Conservation (phyloP, 2,888 invertebrate species). For the Chrysolina americana region DNA sequence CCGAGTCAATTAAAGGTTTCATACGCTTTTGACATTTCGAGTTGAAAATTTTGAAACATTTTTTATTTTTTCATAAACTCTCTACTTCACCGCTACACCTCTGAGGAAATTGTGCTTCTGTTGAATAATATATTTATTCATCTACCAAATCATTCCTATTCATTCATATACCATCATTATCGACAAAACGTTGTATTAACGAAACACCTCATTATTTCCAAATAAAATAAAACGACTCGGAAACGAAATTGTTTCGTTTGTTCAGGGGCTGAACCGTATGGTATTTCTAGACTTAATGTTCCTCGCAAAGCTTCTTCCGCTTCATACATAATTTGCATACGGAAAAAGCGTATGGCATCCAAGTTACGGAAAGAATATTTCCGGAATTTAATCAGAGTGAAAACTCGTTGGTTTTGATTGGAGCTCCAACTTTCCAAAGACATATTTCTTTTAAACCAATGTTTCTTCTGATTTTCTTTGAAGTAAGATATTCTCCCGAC, state of each 20-base stretch:
- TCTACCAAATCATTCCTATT: no score
- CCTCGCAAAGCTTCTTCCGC: background rate
- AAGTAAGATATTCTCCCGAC: constrained; percentile 3
- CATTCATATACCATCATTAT: no score
- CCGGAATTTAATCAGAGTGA: constrained; percentile 48
- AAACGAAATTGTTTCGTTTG: constrained; percentile 8
- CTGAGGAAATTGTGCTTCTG: no score
- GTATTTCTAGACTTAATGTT: constrained; percentile 11
- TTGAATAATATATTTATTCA: no score
- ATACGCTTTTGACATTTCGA: no score
- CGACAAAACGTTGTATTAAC: background rate
- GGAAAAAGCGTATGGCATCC: constrained; percentile 19
- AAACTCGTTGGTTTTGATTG: constrained; percentile 56
- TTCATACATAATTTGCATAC: background rate
- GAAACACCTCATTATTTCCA: background rate
- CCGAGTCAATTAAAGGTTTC: no score
- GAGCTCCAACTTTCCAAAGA: constrained; percentile 37
- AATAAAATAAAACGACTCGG: background rate
- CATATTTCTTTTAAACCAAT: constrained; percentile 17
- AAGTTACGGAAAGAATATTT: constrained; percentile 39
- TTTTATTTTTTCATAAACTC: no score
- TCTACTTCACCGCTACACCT: no score
- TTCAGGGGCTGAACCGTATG: constrained; percentile 5
- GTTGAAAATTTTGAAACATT: no score
- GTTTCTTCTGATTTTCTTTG: constrained; percentile 20